phyloP scores from a whole-genome alignment of 2,113 vertebrate species.

The Perca schrenkii region DNA sequence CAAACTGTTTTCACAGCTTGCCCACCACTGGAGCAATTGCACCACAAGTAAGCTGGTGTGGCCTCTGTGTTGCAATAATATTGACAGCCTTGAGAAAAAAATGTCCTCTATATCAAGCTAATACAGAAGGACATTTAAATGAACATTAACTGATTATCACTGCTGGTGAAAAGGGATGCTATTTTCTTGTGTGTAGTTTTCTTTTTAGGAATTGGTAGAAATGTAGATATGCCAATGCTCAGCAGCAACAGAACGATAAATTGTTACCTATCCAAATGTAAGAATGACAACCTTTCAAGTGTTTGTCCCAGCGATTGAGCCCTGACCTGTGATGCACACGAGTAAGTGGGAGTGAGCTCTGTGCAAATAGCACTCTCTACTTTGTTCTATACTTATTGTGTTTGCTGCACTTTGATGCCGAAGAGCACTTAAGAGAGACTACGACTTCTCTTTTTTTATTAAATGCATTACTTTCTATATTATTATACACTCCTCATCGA shows the following conservation, averaged over 20 bases:
- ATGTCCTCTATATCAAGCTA: background rate
- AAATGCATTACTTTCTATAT: background rate
- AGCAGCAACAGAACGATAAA: background rate
- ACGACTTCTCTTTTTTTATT: background rate
- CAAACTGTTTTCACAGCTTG: conserved; percentile 30
- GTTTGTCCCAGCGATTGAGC: conserved; percentile 13
- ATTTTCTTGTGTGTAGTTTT: background rate
- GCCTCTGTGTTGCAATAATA: conserved; percentile 1
- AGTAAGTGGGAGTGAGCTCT: conserved; percentile 19
- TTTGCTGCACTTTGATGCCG: conserved; percentile 12
- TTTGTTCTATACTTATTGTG: conserved; percentile 21
- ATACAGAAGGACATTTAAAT: background rate
- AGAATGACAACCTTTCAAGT: background rate
- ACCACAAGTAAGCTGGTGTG: background rate
- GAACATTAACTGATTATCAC: background rate
- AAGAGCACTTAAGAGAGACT: background rate
- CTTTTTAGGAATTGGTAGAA: background rate
- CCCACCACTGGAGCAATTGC: background rate
- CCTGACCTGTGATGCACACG: conserved; percentile 6
- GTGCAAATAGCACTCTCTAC: background rate
- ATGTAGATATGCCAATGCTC: background rate
- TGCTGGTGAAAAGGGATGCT: background rate
- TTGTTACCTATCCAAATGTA: background rate
- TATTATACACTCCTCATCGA: background rate
- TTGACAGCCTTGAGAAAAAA: background rate